Base-by-base conservation (phyloP, 2,113 vertebrate genomes). In the Seriola dumerili region DNA sequence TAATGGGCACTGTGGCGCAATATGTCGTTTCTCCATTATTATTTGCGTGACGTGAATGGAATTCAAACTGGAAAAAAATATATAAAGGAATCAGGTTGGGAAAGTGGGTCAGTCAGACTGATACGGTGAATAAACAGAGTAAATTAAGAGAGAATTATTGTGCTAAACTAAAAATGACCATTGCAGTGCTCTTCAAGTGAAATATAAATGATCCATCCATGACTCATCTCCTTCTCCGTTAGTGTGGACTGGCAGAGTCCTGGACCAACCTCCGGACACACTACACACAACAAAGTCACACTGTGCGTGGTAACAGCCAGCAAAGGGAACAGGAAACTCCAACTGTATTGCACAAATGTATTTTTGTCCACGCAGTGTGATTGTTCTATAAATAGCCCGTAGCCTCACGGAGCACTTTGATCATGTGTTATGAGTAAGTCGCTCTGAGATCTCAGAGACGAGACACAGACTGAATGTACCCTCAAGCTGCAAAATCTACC, bases 261-360 rank as follows among this genome's bases (percentile, higher is more conserved):
- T 52, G 36, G 42, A 78, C 64, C 76, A 7, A 3, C 71, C 48
- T 34, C 67, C 59, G 58, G 72, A 82, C 59, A 19, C 52, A 72
- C 57, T 13, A 13, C 59, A 44, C 42, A 52, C 16, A 1, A 38
- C 36, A 52, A 21, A 68, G 50, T 85, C 78, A 66, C 50, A 19
- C 72, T 79, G 67, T 78, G 77, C 1, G 10, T 40, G 50, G 55
- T 42, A 70, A 70, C 32, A 58, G 72, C 55, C 72, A 34, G 77
- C 23, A 72, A 46, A 87, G 72, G 76, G 65, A 90, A 88, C 76
- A 89, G 92, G 89, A 90, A 91, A 85, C 83, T 82, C 88, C 77
- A 84, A 88, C 89, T 72, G 77, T 89, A 78, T 61, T 81, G 71
- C 86, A 78, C 57, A 76, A 34, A 78, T 78, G 73, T 90, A 91